A percentile compares a stretch with the other conserved stretches of the same genome.
phyloP scores from a whole-genome alignment of 2,888 invertebrate genomes.

The Oligia strigilis region DNA sequence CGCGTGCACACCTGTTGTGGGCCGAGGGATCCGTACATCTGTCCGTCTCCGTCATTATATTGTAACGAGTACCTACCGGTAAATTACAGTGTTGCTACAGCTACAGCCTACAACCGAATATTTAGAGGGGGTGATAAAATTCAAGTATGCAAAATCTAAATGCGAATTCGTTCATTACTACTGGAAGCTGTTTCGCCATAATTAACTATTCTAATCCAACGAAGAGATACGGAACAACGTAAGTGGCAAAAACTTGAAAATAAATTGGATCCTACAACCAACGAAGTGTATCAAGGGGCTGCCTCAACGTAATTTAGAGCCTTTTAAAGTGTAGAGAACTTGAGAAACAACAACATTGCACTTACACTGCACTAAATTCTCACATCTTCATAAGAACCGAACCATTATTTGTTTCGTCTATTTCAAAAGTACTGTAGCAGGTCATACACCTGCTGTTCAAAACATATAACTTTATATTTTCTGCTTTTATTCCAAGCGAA shows the following conservation, averaged over 20 bases:
- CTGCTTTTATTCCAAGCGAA: background rate
- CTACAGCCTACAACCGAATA: constrained; percentile 18
- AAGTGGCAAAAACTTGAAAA: background rate
- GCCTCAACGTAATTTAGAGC: background rate
- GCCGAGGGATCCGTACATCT: constrained; percentile 75
- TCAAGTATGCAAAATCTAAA: background rate
- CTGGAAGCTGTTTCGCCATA: background rate
- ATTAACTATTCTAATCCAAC: background rate
- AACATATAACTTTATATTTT: background rate
- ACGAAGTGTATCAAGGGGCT: background rate
- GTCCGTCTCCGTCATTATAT: constrained; percentile 76
- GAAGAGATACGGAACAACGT: background rate
- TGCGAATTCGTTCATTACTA: background rate
- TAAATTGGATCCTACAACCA: constrained; percentile 1
- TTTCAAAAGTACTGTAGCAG: background rate
- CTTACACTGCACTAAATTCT: background rate
- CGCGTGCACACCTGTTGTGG: constrained; percentile 83
- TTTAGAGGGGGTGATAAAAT: constrained; percentile 34
- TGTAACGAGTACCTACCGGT: constrained; percentile 68
- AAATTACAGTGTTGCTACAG: constrained; percentile 58
- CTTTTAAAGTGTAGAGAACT: background rate
- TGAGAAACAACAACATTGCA: no score
- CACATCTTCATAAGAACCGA: background rate
- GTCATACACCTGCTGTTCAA: background rate
- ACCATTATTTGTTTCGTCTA: background rate